A percentile compares a stretch with the other conserved stretches of the same genome.
phyloP scores from a whole-genome alignment of 2,113 vertebrate genomes.

The Neotragus pygmaeus region DNA sequence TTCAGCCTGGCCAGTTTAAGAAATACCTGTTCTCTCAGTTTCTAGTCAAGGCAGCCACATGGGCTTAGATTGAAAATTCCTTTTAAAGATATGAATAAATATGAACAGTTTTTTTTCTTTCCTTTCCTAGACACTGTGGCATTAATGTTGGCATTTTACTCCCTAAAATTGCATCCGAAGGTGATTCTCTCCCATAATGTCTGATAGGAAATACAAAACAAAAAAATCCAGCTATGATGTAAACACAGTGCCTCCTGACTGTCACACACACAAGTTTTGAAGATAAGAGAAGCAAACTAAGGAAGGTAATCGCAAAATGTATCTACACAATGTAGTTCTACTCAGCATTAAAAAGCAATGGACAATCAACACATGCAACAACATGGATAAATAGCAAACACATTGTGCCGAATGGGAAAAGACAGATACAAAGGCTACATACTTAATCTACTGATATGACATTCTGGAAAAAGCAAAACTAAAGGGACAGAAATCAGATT shows the following conservation, averaged over 20 bases:
- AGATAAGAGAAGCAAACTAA: background rate
- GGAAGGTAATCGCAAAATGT: background rate
- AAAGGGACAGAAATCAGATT: background rate
- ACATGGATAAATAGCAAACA: background rate
- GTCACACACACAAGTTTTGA: background rate
- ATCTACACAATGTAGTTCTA: background rate
- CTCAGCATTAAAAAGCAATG: background rate
- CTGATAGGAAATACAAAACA: background rate
- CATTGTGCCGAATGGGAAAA: background rate
- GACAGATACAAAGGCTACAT: background rate
- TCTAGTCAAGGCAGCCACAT: slow-evolving; percentile 35
- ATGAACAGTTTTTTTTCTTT: slow-evolving; percentile 48
- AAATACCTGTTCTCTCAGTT: background rate
- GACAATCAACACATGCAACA: background rate
- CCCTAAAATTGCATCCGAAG: slow-evolving; percentile 12
- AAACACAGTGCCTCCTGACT: background rate
- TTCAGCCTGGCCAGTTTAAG: background rate
- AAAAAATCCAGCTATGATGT: background rate
- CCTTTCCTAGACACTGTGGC: slow-evolving; percentile 22
- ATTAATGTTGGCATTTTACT: background rate
- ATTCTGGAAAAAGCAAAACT: background rate
- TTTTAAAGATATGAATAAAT: slow-evolving; percentile 47
- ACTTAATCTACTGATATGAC: background rate
- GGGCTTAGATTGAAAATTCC: slow-evolving; percentile 23
- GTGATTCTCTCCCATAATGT: background rate